phyloP scores from a whole-genome alignment of 2,797 vertebrate genomes.

The Huso huso region DNA sequence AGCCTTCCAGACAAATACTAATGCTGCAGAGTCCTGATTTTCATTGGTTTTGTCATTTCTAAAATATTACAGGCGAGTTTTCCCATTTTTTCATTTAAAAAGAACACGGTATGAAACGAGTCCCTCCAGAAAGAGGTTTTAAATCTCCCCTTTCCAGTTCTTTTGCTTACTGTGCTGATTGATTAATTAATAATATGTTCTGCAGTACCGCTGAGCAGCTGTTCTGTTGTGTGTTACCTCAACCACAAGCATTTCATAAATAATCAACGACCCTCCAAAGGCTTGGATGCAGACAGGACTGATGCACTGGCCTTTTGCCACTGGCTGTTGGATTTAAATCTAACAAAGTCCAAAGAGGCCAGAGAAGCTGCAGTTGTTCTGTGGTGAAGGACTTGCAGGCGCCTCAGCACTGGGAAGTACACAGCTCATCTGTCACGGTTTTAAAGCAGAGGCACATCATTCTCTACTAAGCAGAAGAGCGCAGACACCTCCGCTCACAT shows the following conservation, averaged over 20 bases:
- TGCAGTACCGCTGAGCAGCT: conserved; percentile 2
- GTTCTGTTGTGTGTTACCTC: not conserved
- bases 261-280: conserved; percentile 10
- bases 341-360: not conserved
- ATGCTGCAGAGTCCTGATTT: conserved; percentile 3
- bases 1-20: conserved; percentile 9
- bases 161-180: not conserved
- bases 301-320: conserved; percentile 1
- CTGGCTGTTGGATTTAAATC: not conserved
- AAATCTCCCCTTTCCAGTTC: conserved; percentile 1
- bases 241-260: conserved; percentile 12
- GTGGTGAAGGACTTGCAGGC: too few relatives aligned
- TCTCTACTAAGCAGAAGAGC: too few relatives aligned
- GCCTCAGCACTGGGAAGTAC: too few relatives aligned
- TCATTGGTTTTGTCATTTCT: conserved; percentile 7
- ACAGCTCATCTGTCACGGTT: too few relatives aligned
- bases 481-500: too few relatives aligned
- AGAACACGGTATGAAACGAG: not conserved
- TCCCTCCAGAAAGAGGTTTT: not conserved
- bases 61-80: not conserved
- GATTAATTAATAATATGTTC: conserved; percentile 12
- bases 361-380: not conserved
- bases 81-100: not conserved
- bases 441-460: too few relatives aligned
- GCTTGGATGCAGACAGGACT: not conserved